These are phyloP conservation scores for Bryconaethiops microstoma DNA, from an alignment of 2,797 vertebrate species.

Conservation along the genomic window DNA sequence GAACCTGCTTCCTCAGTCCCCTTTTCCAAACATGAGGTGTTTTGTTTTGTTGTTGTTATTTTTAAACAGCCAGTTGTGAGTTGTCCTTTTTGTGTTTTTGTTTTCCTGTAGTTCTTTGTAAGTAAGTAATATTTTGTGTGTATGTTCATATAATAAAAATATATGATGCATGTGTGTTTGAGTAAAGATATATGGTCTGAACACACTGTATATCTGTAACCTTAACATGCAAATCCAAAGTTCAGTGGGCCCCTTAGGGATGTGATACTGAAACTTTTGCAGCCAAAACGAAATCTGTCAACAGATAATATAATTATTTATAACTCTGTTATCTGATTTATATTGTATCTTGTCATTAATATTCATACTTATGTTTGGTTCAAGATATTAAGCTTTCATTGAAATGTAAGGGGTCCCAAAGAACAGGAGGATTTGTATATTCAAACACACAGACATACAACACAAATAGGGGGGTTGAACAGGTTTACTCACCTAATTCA, in stretches of 20 bases:
- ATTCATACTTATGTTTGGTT: not conserved
- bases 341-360: too few species aligned
- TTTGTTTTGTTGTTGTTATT: slow-evolving; percentile 41
- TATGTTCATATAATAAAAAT: slow-evolving; percentile 78
- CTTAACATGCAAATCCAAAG: slow-evolving; percentile 72
- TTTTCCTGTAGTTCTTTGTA: slow-evolving; percentile 25
- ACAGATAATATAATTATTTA: not conserved
- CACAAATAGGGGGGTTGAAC: slow-evolving; percentile 71
- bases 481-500: slow-evolving; percentile 50
- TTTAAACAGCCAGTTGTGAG: slow-evolving; percentile 24
- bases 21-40: not conserved
- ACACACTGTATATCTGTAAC: slow-evolving; percentile 63
- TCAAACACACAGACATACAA: slow-evolving; percentile 81
- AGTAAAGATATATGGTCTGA: slow-evolving; percentile 62
- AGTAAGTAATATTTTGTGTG: slow-evolving; percentile 80
- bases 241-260: slow-evolving; percentile 37
- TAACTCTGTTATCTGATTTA: not conserved
- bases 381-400: not conserved
- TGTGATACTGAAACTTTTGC: not conserved
- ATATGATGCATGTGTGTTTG: slow-evolving; percentile 79
- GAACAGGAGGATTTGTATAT: slow-evolving; percentile 69
- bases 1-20: slow-evolving; percentile 66
- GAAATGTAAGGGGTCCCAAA: not conserved
- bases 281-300: not conserved
- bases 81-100: slow-evolving; percentile 4